These are phyloP conservation scores for Hesperia comma DNA, from an alignment of 2,888 invertebrate genomes.

Conservation along the genomic window DNA sequence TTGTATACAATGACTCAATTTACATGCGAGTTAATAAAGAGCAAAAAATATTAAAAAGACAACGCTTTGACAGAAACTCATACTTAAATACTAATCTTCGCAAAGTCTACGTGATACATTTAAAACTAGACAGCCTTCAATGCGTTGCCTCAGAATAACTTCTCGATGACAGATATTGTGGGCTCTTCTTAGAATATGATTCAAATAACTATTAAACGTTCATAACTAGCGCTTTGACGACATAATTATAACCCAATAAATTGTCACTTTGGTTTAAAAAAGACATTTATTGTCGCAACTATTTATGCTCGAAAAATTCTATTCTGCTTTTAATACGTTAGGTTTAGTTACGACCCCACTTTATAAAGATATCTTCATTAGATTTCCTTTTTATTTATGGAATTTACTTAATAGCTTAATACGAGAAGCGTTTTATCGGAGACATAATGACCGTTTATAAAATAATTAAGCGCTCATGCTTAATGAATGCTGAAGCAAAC, in stretches of 20 bases:
- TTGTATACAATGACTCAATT: neutral
- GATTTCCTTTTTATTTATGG: neutral
- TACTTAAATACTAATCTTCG: too few relatives aligned
- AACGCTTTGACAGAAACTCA: too few relatives aligned
- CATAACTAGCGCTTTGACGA: slow-evolving; percentile 62
- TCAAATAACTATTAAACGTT: slow-evolving; percentile 69
- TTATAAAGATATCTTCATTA: slow-evolving; percentile 3
- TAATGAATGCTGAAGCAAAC: too few relatives aligned
- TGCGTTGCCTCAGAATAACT: slow-evolving; percentile 6
- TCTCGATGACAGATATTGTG: slow-evolving; percentile 29
- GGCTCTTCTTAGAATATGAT: slow-evolving; percentile 68
- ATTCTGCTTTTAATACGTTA: slow-evolving; percentile 5
- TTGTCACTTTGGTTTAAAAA: slow-evolving; percentile 54
- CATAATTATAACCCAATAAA: slow-evolving; percentile 71
- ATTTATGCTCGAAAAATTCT: slow-evolving; percentile 42
- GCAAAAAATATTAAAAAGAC: too few relatives aligned
- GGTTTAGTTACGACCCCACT: neutral
- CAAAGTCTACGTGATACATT: neutral
- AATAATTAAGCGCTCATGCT: neutral
- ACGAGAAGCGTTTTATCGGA: neutral
- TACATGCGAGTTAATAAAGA: neutral
- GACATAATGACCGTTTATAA: neutral
- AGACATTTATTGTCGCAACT: slow-evolving; percentile 54
- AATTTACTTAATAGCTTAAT: neutral
- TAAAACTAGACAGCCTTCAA: slow-evolving; percentile 7